Evolutionary conservation across 2,888 invertebrate species (phyloP).

Genomic region (Meghimatium bilineatum): DNA sequence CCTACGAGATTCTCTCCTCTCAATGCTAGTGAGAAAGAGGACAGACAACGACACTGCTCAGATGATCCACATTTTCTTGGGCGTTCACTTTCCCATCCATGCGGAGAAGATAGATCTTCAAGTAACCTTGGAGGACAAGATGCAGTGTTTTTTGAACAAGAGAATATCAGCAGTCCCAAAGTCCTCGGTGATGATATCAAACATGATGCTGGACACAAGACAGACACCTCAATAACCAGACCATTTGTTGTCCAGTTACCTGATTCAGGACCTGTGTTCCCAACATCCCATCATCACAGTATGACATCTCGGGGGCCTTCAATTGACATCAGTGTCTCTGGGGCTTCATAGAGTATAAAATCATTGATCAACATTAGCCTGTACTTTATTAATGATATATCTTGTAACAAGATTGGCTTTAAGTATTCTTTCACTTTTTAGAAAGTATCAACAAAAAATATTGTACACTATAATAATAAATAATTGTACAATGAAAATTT

Average conservation of each 20-base stretch:
- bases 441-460: too few species aligned
- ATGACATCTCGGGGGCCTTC: constrained; percentile 12
- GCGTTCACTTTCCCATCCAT: background rate
- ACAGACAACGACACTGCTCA: constrained; percentile 15
- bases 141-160: background rate
- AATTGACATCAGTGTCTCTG: constrained; percentile 5
- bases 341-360: constrained; percentile 4
- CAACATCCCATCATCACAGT: constrained; percentile 45
- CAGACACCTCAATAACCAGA: constrained; percentile 24
- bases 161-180: background rate
- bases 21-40: constrained; percentile 2
- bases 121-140: background rate
- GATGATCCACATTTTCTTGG: constrained; percentile 24
- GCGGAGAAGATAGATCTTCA: constrained; percentile 3
- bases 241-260: constrained; percentile 47
- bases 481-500: too few species aligned
- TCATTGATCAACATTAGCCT: background rate
- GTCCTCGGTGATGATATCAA: constrained; percentile 20
- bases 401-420: too few species aligned
- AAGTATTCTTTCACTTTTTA: too few species aligned
- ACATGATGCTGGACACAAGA: constrained; percentile 38
- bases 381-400: background rate
- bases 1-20: constrained; percentile 43
- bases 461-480: too few species aligned
- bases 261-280: constrained; percentile 49